Evolutionary conservation across 2,113 vertebrate genomes (phyloP).

Genomic region (Rostratula benghalensis): DNA sequence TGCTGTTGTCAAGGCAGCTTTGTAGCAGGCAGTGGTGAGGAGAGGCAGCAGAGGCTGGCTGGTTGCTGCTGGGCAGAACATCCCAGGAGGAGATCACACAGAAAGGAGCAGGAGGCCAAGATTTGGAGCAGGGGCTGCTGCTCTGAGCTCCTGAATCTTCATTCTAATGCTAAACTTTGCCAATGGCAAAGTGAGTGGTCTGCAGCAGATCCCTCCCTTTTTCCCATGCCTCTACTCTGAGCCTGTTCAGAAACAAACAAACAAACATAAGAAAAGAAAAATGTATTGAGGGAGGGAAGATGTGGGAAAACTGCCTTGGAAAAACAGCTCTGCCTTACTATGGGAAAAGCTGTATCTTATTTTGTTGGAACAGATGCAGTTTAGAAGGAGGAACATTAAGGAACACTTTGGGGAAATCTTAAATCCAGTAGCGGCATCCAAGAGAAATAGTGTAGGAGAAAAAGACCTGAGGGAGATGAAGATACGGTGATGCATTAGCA

Average conservation of each 20-base stretch:
- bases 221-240: neutral
- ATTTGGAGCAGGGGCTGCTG: neutral
- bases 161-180: neutral
- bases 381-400: constrained; percentile 15
- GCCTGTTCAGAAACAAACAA: neutral
- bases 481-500: neutral
- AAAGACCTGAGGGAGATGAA: constrained; percentile 42
- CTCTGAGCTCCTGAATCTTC: neutral
- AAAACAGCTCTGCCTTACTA: constrained; percentile 4
- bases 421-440: constrained; percentile 8
- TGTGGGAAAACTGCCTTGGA: neutral
- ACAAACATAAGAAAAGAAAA: neutral
- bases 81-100: neutral
- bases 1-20: constrained; percentile 17
- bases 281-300: neutral
- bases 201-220: neutral
- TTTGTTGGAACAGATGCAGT: constrained; percentile 23
- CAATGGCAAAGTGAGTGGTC: neutral
- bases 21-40: neutral
- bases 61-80: neutral
- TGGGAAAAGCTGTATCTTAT: neutral
- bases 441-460: constrained; percentile 34
- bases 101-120: neutral
- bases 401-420: constrained; percentile 39
- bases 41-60: neutral